A percentile compares a stretch with the other conserved stretches of the same genome.
These are phyloP conservation scores for Cotesia congregata DNA, from an alignment of 2,888 invertebrate species.

Conservation along the genomic window DNA sequence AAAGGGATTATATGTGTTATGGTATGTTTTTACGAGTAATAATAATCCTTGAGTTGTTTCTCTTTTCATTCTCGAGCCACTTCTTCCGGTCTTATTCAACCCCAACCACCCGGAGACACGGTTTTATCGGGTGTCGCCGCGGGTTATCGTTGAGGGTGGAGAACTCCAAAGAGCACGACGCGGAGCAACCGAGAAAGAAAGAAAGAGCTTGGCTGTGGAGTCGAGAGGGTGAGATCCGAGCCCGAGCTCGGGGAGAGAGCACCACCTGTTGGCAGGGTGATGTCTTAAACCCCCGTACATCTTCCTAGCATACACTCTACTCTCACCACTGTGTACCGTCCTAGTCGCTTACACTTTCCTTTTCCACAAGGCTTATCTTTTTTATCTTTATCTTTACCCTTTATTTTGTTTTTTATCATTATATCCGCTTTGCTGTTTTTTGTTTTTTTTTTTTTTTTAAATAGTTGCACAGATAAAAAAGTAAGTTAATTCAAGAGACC, in stretches of 20 bases:
- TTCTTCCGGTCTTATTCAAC: slow-evolving; percentile 51
- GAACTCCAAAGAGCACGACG: slow-evolving; percentile 42
- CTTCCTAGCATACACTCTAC: slow-evolving; percentile 46
- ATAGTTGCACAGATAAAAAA: too few species aligned
- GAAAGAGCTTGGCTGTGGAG: slow-evolving; percentile 21
- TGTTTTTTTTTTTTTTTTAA: slow-evolving; percentile 28
- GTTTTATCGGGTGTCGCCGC: slow-evolving; percentile 71
- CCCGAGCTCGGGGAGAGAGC: slow-evolving; percentile 57
- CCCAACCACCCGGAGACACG: slow-evolving; percentile 56
- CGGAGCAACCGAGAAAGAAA: slow-evolving; percentile 46
- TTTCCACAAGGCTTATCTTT: neutral
- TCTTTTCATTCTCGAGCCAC: slow-evolving; percentile 56
- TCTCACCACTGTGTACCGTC: slow-evolving; percentile 23
- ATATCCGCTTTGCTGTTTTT: slow-evolving; percentile 39
- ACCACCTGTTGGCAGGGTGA: slow-evolving; percentile 70
- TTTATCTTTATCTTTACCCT: slow-evolving; percentile 18
- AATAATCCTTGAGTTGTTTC: slow-evolving; percentile 66
- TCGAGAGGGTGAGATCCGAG: slow-evolving; percentile 45
- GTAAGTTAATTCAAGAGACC: too few species aligned
- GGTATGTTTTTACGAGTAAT: slow-evolving; percentile 57
- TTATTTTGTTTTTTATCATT: slow-evolving; percentile 48
- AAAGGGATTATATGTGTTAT: slow-evolving; percentile 16
- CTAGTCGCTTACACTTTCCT: slow-evolving; percentile 27
- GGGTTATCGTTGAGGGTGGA: slow-evolving; percentile 66
- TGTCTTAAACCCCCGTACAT: slow-evolving; percentile 65